Percentiles rank a stretch among this genome's conserved stretches.
Conservation (phyloP, 2,888 invertebrate species). For the Helobdella robusta region DNA sequence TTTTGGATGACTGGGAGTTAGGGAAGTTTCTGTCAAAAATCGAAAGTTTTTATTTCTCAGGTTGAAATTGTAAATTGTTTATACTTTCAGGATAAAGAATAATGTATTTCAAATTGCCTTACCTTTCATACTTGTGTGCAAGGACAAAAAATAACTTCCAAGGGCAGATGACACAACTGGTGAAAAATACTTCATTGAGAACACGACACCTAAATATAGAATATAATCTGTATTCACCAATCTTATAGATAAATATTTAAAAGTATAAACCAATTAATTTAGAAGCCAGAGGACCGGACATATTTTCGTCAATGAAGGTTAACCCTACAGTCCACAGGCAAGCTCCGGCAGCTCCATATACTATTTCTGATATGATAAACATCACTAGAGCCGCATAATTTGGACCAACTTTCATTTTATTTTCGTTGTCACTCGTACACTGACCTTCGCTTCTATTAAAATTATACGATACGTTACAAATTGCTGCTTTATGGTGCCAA, state of each 20-base stretch:
- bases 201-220: conserved; percentile 21
- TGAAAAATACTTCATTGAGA: conserved; percentile 21
- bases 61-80: no score
- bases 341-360: conserved; percentile 22
- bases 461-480: no score
- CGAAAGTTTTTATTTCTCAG: no score
- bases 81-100: no score
- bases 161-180: conserved; percentile 23
- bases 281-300: not conserved
- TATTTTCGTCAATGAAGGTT: conserved; percentile 21
- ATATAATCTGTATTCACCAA: no score
- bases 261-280: conserved; percentile 29
- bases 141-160: conserved; percentile 19
- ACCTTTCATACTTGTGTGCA: conserved; percentile 20
- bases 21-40: conserved; percentile 24
- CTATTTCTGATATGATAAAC: conserved; percentile 4
- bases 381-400: conserved; percentile 16
- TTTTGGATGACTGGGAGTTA: conserved; percentile 24
- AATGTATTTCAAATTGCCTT: not conserved
- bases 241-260: no score
- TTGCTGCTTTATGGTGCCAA: no score
- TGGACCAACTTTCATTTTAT: no score
- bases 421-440: no score
- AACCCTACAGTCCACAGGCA: conserved; percentile 20
- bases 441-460: no score